Conservation (phyloP, 1,140 invertebrate species). For the Oedothorax gibbosus region DNA sequence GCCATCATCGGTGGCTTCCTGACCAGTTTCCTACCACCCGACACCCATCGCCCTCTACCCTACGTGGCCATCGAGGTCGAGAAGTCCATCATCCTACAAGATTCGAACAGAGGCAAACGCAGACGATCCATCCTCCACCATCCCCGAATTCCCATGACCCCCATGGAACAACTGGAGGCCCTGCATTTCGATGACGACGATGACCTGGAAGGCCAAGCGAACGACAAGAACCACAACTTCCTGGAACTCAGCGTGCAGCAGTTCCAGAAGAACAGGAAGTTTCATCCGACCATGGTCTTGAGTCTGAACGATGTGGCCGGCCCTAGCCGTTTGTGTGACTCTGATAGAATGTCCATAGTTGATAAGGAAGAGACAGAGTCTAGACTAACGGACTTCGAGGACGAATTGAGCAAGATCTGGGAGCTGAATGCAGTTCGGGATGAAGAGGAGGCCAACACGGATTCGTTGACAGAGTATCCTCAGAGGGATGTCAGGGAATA, state of each 20-base stretch:
- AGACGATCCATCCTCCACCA: neutral
- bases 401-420: constrained; percentile 54
- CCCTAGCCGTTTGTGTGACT: neutral
- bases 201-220: constrained; percentile 20
- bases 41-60: constrained; percentile 59
- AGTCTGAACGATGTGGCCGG: constrained; percentile 8
- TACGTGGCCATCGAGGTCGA: constrained; percentile 60
- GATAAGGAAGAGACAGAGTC: constrained; percentile 40
- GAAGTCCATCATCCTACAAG: constrained; percentile 31
- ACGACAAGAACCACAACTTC: constrained; percentile 28
- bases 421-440: constrained; percentile 25
- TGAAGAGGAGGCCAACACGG: neutral
- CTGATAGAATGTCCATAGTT: neutral
- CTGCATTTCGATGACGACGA: neutral
- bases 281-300: neutral
- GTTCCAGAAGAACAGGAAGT: neutral
- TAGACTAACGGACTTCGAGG: constrained; percentile 52
- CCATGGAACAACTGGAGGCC: neutral
- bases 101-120: neutral
- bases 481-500: constrained; percentile 28
- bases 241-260: constrained; percentile 33
- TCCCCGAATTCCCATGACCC: neutral
- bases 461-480: neutral
- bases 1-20: constrained; percentile 55
- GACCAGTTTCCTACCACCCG: constrained; percentile 57